A percentile compares a stretch with the other conserved stretches of the same genome.
Evolutionary conservation across 2,797 vertebrate genomes (phyloP).

Genomic region (Trichosurus vulpecula): DNA sequence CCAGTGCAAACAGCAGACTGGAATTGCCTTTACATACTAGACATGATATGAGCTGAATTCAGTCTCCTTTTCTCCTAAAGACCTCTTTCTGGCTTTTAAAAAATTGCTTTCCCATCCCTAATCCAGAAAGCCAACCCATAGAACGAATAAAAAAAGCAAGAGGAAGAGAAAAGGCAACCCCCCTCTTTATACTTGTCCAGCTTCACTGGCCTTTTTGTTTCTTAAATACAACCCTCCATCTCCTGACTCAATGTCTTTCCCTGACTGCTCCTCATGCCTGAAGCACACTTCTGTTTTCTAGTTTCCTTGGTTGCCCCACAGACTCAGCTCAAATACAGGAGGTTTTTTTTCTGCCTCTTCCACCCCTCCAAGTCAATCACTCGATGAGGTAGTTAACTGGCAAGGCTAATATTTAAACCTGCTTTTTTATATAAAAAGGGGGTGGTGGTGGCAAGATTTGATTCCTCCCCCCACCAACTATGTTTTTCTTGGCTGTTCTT

Average conservation of each 20-base stretch:
- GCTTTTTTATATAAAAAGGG: no score
- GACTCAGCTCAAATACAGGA: no score
- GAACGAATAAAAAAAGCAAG: neutral
- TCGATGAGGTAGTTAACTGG: no score
- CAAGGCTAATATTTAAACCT: no score
- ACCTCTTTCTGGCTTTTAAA: neutral
- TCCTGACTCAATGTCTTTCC: neutral
- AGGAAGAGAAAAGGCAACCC: neutral
- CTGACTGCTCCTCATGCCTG: neutral
- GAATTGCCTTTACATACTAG: neutral
- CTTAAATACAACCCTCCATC: neutral
- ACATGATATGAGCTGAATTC: neutral
- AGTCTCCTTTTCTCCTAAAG: neutral
- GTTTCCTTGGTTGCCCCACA: neutral
- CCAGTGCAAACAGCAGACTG: neutral
- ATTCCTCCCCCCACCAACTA: no score
- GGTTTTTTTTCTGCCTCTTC: no score
- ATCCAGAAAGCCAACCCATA: neutral
- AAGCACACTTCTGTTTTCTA: neutral
- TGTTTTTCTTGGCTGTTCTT: no score
- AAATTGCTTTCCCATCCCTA: neutral
- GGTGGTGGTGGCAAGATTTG: no score
- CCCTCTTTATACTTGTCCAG: neutral
- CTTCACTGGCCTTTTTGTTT: neutral
- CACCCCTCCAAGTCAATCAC: no score